Conservation (phyloP, 2,888 invertebrate species). For the Coecobrya sp. region DNA sequence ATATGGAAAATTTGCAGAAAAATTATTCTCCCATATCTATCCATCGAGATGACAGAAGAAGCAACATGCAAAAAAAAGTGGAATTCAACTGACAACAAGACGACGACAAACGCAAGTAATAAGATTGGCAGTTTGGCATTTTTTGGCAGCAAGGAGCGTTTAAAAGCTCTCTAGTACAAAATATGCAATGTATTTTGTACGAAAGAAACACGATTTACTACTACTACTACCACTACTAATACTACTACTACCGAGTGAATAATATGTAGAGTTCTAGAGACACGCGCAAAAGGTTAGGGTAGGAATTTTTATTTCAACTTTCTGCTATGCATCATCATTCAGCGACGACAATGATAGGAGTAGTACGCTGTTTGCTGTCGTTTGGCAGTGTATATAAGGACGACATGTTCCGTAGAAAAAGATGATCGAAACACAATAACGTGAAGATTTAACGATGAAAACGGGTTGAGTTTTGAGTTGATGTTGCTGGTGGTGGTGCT, state of each 20-base stretch:
- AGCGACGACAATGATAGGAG: neutral
- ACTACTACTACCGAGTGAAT: constrained; percentile 8
- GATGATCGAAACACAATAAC: constrained; percentile 50
- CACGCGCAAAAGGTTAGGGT: constrained; percentile 78
- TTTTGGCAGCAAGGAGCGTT: constrained; percentile 60
- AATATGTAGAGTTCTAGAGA: constrained; percentile 69
- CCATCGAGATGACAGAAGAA: neutral
- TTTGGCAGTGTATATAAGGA: neutral
- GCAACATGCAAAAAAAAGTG: constrained; percentile 18
- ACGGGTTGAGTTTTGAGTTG: constrained; percentile 14
- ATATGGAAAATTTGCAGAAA: neutral
- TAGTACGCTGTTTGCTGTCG: constrained; percentile 13
- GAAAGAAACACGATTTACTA: constrained; percentile 59
- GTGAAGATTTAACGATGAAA: constrained; percentile 48
- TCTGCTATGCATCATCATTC: constrained; percentile 3
- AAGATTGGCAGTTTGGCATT: constrained; percentile 75
- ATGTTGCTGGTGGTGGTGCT: neutral
- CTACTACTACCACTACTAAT: constrained; percentile 29
- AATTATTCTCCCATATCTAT: constrained; percentile 36
- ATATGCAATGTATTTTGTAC: constrained; percentile 28
- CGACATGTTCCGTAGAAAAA: constrained; percentile 49
- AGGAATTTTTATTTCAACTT: constrained; percentile 76
- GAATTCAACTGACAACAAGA: constrained; percentile 62
- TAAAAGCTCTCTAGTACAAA: constrained; percentile 40
- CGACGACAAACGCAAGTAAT: constrained; percentile 49